Base-by-base conservation (phyloP, 2,113 vertebrate species). In the Pampusana beccarii region DNA sequence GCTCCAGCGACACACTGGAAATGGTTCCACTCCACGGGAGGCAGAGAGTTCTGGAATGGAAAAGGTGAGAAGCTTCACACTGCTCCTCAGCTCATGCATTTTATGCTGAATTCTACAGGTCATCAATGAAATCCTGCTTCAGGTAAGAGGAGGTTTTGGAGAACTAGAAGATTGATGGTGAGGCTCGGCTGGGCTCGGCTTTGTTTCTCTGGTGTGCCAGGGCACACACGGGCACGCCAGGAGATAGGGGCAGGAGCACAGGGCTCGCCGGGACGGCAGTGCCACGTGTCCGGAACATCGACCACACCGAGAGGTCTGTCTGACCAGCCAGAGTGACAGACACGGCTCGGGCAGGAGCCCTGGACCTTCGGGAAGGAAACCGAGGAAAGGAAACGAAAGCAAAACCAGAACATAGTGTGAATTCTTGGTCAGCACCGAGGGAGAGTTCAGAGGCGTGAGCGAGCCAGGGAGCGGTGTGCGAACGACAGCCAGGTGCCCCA, bases 401-500 rank as follows among this genome's bases (percentile, higher is more conserved):
- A 82, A 62, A 57, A 21, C n/a, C 80, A 92, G 66, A 46, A 51
- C 48, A 28, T 8, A 20, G 34, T 16, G 67, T 46, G 58, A 80
- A 54, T 36, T 60, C 54, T 44, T 54, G 42, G 31, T 72, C 28
- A 5, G 24, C 23, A 4, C 42, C 9, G 31, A 58, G 38, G 28
- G 12, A 24, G 36, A 50, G n/a, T 8, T 58, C 3, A 1, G 61
- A 57, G 75, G 31, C 0, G 2, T 16, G 40, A 58, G 26, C 29
- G 18, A 16, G 36, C 9, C 36, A 21, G 25, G 66, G 42, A 38
- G 6, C 51, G 44, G 48, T 9, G 16, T 16, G 25, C 6, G 9
- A 46, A 11, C 2, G 57, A 38, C 78, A 64, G 44, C 10, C 46
- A 42, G 57, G 28, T 8, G 20, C 28, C 46, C 2, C 83, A 40